phyloP scores from a whole-genome alignment of 2,113 vertebrate species.

The Phalacrocorax brasilianus region DNA sequence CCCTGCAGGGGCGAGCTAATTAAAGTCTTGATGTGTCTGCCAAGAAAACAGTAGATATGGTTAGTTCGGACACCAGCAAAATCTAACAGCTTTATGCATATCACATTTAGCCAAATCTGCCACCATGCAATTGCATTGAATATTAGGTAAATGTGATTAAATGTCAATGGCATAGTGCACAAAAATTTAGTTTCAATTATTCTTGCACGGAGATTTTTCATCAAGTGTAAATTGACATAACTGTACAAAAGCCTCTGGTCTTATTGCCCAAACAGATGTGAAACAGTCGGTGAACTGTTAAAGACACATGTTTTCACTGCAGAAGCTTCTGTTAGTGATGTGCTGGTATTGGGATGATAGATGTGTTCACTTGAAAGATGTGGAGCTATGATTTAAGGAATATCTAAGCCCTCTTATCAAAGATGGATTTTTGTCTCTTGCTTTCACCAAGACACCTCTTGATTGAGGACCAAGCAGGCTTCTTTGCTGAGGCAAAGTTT shows the following conservation, averaged over 20 bases:
- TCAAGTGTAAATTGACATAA: not conserved
- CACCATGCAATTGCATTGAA: not conserved
- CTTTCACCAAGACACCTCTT: not conserved
- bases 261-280: not conserved
- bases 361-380: not conserved
- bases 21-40: not conserved
- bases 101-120: not conserved
- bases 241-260: not conserved
- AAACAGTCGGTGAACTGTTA: not conserved
- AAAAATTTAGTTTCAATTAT: not conserved
- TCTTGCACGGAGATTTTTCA: not conserved
- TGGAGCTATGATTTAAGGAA: not conserved
- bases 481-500: not conserved
- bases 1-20: not conserved
- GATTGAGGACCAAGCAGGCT: not conserved
- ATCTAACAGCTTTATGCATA: not conserved
- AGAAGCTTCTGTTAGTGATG: not conserved
- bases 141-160: not conserved
- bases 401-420: not conserved
- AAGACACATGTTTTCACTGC: not conserved
- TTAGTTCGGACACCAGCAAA: not conserved
- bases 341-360: not conserved
- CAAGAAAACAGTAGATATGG: not conserved
- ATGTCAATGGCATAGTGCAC: not conserved
- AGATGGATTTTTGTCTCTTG: not conserved